Evolutionary conservation across 2,113 vertebrate species (phyloP), one percentile per base, ranked within the genome.

Genomic region (Nesogale talazaci): DNA sequence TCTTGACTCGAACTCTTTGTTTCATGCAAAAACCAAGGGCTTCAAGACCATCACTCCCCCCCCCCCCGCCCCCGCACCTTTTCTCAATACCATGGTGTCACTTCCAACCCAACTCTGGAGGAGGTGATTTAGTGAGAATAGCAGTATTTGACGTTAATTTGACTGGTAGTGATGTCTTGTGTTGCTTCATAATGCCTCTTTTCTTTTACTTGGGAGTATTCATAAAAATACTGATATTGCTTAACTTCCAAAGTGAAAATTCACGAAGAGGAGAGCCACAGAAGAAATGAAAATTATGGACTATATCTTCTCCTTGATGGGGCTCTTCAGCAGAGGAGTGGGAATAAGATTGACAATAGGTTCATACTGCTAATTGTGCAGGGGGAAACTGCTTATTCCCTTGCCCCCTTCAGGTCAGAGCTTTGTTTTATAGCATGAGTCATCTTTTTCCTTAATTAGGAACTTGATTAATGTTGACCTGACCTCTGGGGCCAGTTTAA

Each of bases 161-260:
- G 63, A 46, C 80, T 29, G 56, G 74, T 61, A 31, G 10, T 72
- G 29, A 77, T 14, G 5, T 92, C 88, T 92, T 89, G 3, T 89
- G 27, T 84, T 25, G 40, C 72, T 85, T 89, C 76, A 65, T 40
- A 86, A 94, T 91, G 9, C 19, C 40, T 46, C 31, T 87, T 91
- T 93, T 91, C 42, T 81, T 91, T 78, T 59, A 36, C 38, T 79
- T 95, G 56, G 40, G 22, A 34, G 0, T 91, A 36, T 77, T 90
- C 80, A n/a, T 93, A 81, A 93, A 52, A 94, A 90, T 86, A 36
- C 69, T 89, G 83, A 79, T 17, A 76, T 81, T 78, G 36, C 34
- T 52, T 52, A 52, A 52, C 63, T 93, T 93, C 63, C 38, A 83
- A n/a, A 76, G 15, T 87, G 59, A 90, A 89, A 75, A 46, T 82